phyloP scores from a whole-genome alignment of 2,113 vertebrate genomes.

The Trachemys scripta region DNA sequence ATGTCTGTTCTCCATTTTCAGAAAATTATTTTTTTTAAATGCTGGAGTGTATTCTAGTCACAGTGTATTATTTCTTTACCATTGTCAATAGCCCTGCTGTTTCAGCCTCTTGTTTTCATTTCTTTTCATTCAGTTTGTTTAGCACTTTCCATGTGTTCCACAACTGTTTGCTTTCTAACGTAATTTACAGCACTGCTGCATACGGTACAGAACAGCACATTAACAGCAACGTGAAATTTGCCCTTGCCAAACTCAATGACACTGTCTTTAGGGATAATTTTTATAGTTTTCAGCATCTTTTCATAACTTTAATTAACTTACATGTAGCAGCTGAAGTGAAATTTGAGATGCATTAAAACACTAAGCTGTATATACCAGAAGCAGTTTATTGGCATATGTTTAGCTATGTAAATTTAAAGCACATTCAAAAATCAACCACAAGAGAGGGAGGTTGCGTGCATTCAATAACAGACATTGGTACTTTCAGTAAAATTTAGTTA shows the following conservation, averaged over 20 bases:
- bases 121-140: background rate
- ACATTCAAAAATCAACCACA: background rate
- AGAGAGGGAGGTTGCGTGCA: background rate
- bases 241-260: background rate
- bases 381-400: background rate
- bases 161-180: background rate
- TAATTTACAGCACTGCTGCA: background rate
- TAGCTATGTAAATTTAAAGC: background rate
- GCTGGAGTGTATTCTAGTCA: background rate
- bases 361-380: background rate
- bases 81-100: background rate
- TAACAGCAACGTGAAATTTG: background rate
- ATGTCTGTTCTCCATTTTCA: background rate
- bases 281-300: background rate
- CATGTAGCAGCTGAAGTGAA: background rate
- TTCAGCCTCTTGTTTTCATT: background rate
- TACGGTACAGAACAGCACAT: background rate
- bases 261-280: background rate
- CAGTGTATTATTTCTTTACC: background rate
- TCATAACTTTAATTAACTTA: background rate
- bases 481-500: background rate
- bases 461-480: background rate
- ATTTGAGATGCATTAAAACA: background rate
- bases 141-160: background rate
- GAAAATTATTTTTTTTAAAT: background rate